These are phyloP conservation scores for Pyrrhosoma nymphula DNA, from an alignment of 2,888 invertebrate genomes.

Conservation along the genomic window DNA sequence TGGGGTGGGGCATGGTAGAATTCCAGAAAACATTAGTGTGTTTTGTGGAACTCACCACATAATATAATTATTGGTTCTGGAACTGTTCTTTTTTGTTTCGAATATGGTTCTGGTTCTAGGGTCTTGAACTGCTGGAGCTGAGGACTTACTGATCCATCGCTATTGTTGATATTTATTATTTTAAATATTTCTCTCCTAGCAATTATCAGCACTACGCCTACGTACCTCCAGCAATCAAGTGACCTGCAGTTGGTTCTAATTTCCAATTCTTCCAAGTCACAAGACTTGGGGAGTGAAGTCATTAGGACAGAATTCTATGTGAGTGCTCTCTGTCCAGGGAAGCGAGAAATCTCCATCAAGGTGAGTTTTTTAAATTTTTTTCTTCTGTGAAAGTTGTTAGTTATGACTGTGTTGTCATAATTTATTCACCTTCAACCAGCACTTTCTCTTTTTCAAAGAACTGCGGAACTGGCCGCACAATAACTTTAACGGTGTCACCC, in stretches of 20 bases:
- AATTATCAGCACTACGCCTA: constrained; percentile 43
- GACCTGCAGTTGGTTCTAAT: constrained; percentile 77
- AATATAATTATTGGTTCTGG: too few relatives aligned
- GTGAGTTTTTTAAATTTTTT: constrained; percentile 74
- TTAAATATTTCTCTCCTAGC: background rate
- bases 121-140: too few relatives aligned
- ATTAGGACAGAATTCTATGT: constrained; percentile 83
- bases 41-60: too few relatives aligned
- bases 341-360: constrained; percentile 82
- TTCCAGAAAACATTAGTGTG: too few relatives aligned
- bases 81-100: too few relatives aligned
- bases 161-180: too few relatives aligned
- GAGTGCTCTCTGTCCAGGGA: constrained; percentile 83
- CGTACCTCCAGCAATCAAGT: constrained; percentile 34
- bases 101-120: too few relatives aligned
- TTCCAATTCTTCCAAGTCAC: constrained; percentile 80
- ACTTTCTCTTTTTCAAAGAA: too few relatives aligned
- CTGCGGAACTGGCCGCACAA: too few relatives aligned
- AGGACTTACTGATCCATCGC: too few relatives aligned
- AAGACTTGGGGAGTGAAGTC: constrained; percentile 92
- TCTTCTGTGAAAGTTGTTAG: background rate
- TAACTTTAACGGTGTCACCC: too few relatives aligned
- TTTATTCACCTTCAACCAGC: background rate
- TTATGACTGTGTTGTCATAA: background rate
- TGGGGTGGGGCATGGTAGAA: too few relatives aligned